Evolutionary conservation across 2,888 invertebrate genomes (phyloP).

Genomic region (Ecliptopera silaceata): DNA sequence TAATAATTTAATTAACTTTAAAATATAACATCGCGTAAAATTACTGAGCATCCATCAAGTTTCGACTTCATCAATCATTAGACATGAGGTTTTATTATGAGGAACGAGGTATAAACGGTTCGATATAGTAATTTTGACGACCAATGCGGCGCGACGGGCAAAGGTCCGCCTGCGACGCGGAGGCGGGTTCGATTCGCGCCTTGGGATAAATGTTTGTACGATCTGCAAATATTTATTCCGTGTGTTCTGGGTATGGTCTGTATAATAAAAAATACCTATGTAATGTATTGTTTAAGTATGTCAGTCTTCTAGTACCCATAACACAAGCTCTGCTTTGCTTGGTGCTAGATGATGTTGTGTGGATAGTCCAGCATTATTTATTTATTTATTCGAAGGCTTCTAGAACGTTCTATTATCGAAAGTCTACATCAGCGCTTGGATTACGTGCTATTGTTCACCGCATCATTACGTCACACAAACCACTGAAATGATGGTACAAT

Average conservation of each 20-base stretch:
- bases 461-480: slow-evolving; percentile 16
- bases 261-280: no score
- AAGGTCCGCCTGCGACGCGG: no score
- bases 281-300: not conserved
- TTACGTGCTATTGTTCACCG: slow-evolving; percentile 17
- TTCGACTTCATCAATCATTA: slow-evolving; percentile 29
- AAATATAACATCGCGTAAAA: slow-evolving; percentile 17
- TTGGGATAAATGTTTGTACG: no score
- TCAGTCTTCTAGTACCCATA: no score
- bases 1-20: slow-evolving; percentile 18
- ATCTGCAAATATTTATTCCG: no score
- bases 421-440: slow-evolving; percentile 7
- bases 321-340: no score
- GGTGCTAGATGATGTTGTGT: no score
- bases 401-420: not conserved
- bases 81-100: slow-evolving; percentile 12
- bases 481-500: slow-evolving; percentile 15
- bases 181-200: no score
- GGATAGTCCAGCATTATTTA: no score
- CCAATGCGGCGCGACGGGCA: no score
- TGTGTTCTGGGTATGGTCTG: no score
- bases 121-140: not conserved
- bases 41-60: slow-evolving; percentile 24
- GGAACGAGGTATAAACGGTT: slow-evolving; percentile 15
- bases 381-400: no score